Evolutionary conservation across 35 echinoderm and acorn worm genomes (phyloP).

Genomic region (Patiria miniata): DNA sequence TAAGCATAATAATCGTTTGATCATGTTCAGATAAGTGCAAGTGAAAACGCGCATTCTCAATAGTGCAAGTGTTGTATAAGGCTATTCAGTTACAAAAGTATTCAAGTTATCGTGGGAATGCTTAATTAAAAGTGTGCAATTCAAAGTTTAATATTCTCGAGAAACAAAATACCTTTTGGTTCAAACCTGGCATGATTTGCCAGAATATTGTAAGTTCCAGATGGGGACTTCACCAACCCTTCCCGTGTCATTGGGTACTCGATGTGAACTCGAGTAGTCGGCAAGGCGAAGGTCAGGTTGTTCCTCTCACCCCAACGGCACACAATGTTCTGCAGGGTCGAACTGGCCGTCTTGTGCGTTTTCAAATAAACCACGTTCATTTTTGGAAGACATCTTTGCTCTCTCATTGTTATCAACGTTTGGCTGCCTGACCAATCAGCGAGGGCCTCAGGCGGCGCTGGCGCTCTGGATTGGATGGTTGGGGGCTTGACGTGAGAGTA

Average conservation of each 20-base stretch:
- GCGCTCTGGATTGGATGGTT: neutral
- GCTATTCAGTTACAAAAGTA: no score
- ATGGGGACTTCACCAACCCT: neutral
- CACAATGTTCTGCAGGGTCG: conserved; percentile 70
- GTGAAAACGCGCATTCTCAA: no score
- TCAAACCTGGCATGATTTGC: conserved; percentile 50
- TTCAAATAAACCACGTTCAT: conserved; percentile 66
- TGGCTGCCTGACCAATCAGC: neutral
- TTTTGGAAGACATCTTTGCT: conserved; percentile 22
- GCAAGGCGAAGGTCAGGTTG: conserved; percentile 65
- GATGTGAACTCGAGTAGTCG: conserved; percentile 27
- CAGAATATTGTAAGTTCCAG: conserved; percentile 42
- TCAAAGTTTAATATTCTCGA: no score
- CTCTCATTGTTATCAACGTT: neutral
- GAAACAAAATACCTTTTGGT: conserved; percentile 25
- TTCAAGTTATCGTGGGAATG: no score
- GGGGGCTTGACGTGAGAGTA: neutral
- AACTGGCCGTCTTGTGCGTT: conserved; percentile 76
- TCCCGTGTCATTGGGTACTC: conserved; percentile 1
- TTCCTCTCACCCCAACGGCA: conserved; percentile 60
- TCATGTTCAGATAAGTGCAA: no score
- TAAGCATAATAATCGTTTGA: no score
- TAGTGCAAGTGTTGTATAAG: no score
- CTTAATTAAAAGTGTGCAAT: no score
- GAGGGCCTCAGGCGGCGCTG: neutral